Conservation (phyloP, 2,797 vertebrate species). For the Spea hammondii region DNA sequence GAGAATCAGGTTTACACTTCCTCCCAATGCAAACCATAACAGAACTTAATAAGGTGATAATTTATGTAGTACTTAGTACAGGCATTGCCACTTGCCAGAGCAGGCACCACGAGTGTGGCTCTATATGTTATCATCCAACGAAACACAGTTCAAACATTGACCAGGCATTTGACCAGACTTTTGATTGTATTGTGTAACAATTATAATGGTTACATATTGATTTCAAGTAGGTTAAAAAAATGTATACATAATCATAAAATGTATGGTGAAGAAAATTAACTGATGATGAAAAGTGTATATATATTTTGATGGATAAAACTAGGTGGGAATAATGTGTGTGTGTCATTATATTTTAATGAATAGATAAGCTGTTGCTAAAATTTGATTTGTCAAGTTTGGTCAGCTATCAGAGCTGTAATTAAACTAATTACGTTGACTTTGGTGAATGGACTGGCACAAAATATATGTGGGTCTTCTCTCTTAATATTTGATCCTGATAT, state of each 20-base stretch:
- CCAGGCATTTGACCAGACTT: constrained; percentile 64
- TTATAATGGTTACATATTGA: constrained; percentile 60
- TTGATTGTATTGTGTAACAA: constrained; percentile 66
- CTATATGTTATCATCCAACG: constrained; percentile 71
- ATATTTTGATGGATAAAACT: too few relatives aligned
- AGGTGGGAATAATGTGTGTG: too few relatives aligned
- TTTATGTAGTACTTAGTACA: constrained; percentile 77
- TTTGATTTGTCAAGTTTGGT: too few relatives aligned
- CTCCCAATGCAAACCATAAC: constrained; percentile 67
- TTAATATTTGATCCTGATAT: too few relatives aligned
- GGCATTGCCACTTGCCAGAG: constrained; percentile 69
- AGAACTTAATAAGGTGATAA: constrained; percentile 76
- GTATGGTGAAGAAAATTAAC: too few relatives aligned
- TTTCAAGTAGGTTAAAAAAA: constrained; percentile 54
- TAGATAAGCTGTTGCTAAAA: too few relatives aligned
- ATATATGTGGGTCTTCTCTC: too few relatives aligned
- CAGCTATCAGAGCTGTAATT: too few relatives aligned
- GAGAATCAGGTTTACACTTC: constrained; percentile 73
- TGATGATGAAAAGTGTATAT: too few relatives aligned
- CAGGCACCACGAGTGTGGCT: constrained; percentile 60
- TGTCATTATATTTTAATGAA: too few relatives aligned
- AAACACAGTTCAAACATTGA: constrained; percentile 59
- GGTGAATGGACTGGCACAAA: too few relatives aligned
- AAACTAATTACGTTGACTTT: too few relatives aligned
- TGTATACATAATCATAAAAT: neutral